Percentiles rank a stretch among this genome's conserved stretches.
Conservation (phyloP, 2,888 invertebrate species). For the Ochropacha duplaris region DNA sequence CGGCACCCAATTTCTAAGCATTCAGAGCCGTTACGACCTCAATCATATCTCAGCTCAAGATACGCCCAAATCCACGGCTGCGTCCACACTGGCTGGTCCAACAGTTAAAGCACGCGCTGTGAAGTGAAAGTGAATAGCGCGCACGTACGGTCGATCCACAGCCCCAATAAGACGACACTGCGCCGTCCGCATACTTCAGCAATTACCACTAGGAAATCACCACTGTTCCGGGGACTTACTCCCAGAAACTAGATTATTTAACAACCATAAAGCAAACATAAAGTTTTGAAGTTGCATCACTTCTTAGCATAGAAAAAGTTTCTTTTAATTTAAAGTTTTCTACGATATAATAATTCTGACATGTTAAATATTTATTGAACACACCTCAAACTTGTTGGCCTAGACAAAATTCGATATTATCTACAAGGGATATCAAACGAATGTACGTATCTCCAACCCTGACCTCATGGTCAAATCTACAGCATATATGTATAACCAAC, state of each 20-base stretch:
- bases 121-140: constrained; percentile 80
- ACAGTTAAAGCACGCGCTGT: constrained; percentile 65
- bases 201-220: constrained; percentile 81
- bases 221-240: constrained; percentile 58
- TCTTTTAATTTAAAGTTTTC: neutral
- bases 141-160: constrained; percentile 72
- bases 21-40: constrained; percentile 33
- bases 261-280: neutral
- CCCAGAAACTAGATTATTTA: constrained; percentile 37
- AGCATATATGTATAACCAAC: constrained; percentile 43
- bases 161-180: constrained; percentile 80
- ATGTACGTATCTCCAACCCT: constrained; percentile 55
- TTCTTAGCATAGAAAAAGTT: neutral
- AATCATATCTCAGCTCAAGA: constrained; percentile 39
- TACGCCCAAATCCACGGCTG: constrained; percentile 45
- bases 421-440: constrained; percentile 50
- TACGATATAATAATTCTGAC: neutral
- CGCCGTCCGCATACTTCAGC: constrained; percentile 79
- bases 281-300: neutral
- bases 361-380: constrained; percentile 7
- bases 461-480: constrained; percentile 57
- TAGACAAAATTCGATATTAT: constrained; percentile 39
- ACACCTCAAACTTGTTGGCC: constrained; percentile 24
- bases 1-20: constrained; percentile 5
- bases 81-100: constrained; percentile 50